Base-by-base conservation (phyloP, 2,797 vertebrate genomes). In the Todus mexicanus region DNA sequence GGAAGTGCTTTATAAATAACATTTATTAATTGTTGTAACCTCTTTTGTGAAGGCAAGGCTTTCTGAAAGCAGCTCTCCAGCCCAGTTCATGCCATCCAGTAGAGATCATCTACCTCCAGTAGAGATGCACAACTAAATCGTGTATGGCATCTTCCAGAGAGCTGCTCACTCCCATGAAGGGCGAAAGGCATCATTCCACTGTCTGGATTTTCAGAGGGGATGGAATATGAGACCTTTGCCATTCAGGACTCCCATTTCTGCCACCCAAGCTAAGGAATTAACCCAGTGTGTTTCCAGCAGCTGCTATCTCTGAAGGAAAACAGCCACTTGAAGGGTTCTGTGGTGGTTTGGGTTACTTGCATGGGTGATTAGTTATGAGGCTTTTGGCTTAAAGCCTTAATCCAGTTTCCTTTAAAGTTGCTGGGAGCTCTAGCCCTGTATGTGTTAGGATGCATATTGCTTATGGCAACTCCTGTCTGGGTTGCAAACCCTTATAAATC, bases 1-100 rank as follows among this genome's bases (percentile, higher is more conserved):
- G 65, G 74, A 84, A 83, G 76, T 81, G 90, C 82, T 93, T 50
- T 87, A 89, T 90, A 92, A 95, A 94, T 92, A 93, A 88, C 85
- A 65, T 53, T 92, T 88, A 65, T 80, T 90, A 82, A 83, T 73
- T 84, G 79, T 8, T 77, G 33, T 87, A 86, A 68, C 83, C 59
- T 81, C 80, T 81, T 65, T 50, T 48, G 70, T 70, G 16, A 59
- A 4, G 40, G 23, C 57, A 82, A 48, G 33, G 25, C 47, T 61
- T 83, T 60, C 70, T 38, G 33, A 47, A 80, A 69, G 66, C 37
- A 72, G 29, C 45, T 57, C 64, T 51, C 45, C n/a, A 13, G 6
- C 27, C 21, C 25, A 27, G 5, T 9, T 35, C 16, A 6, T 8
- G 31, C 48, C 9, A 3, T 23, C 47, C 5, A n/a, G n/a, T n/a